phyloP scores from a whole-genome alignment of 2,888 invertebrate species.

The Odontomyia ornata region DNA sequence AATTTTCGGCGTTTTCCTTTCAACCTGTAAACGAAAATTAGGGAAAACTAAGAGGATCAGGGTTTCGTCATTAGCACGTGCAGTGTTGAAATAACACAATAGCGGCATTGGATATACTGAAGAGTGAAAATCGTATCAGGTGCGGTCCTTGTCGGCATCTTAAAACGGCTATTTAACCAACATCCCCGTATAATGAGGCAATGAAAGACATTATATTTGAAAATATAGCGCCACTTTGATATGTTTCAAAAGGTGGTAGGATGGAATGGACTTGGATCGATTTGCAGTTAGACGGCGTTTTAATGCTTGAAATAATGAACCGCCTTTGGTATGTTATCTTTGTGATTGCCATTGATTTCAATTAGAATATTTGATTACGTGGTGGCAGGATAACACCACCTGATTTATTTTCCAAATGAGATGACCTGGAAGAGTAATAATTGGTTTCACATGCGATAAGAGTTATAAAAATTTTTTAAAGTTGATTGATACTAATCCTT shows the following conservation, averaged over 20 bases:
- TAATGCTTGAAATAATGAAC: no score
- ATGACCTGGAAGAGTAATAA: no score
- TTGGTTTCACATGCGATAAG: not conserved
- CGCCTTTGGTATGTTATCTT: no score
- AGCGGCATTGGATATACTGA: not conserved
- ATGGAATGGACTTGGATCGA: no score
- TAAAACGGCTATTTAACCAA: conserved; percentile 8
- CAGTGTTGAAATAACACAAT: conserved; percentile 50
- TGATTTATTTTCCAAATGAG: not conserved
- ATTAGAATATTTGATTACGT: conserved; percentile 3
- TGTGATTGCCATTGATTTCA: not conserved
- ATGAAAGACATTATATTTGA: conserved; percentile 4
- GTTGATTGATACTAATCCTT: no score
- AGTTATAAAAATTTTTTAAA: no score
- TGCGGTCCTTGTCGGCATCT: conserved; percentile 41
- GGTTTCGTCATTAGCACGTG: conserved; percentile 52
- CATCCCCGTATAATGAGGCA: conserved; percentile 11
- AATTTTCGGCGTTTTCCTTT: no score
- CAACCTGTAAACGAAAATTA: no score
- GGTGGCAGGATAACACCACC: conserved; percentile 9
- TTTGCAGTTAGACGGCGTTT: no score
- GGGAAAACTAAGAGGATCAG: conserved; percentile 39
- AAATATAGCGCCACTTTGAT: conserved; percentile 33
- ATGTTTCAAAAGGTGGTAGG: not conserved
- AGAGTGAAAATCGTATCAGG: conserved; percentile 22